phyloP scores from a whole-genome alignment of 2,888 invertebrate species.

The Meiosimyza platycephala region DNA sequence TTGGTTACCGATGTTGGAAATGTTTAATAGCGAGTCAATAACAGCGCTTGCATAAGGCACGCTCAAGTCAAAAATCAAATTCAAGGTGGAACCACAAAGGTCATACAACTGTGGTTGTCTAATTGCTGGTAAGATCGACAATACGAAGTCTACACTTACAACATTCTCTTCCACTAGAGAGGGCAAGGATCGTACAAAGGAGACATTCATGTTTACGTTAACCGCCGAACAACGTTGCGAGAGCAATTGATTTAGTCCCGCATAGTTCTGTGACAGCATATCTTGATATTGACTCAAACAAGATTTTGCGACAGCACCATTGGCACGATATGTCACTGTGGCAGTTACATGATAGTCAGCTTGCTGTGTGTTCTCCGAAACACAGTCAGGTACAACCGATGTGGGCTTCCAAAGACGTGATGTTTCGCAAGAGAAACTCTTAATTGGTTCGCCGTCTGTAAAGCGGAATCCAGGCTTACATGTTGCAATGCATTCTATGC shows the following conservation, averaged over 20 bases:
- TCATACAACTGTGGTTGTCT: slow-evolving; percentile 93
- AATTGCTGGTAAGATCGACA: slow-evolving; percentile 88
- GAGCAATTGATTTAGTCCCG: slow-evolving; percentile 81
- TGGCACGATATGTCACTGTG: slow-evolving; percentile 86
- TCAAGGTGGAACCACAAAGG: slow-evolving; percentile 92
- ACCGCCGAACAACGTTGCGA: slow-evolving; percentile 94
- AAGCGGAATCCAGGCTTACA: slow-evolving; percentile 90
- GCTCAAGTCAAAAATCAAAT: slow-evolving; percentile 92
- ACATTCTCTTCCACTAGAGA: slow-evolving; percentile 86
- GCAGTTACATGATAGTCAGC: slow-evolving; percentile 94
- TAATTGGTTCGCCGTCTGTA: slow-evolving; percentile 89
- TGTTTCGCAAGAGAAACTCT: slow-evolving; percentile 86
- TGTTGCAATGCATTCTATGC: slow-evolving; percentile 88
- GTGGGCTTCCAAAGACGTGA: slow-evolving; percentile 87
- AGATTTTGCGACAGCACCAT: slow-evolving; percentile 86
- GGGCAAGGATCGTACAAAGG: slow-evolving; percentile 86
- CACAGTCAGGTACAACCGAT: slow-evolving; percentile 93
- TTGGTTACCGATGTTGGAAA: slow-evolving; percentile 90
- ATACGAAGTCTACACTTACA: slow-evolving; percentile 88
- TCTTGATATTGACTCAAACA: slow-evolving; percentile 90
- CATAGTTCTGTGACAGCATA: slow-evolving; percentile 82
- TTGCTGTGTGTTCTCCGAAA: slow-evolving; percentile 94
- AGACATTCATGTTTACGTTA: slow-evolving; percentile 94
- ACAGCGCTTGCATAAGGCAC: slow-evolving; percentile 92
- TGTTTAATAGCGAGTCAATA: slow-evolving; percentile 88